Evolutionary conservation across 2,888 invertebrate species (phyloP).

Genomic region (Dasysyrphus albostriatus): DNA sequence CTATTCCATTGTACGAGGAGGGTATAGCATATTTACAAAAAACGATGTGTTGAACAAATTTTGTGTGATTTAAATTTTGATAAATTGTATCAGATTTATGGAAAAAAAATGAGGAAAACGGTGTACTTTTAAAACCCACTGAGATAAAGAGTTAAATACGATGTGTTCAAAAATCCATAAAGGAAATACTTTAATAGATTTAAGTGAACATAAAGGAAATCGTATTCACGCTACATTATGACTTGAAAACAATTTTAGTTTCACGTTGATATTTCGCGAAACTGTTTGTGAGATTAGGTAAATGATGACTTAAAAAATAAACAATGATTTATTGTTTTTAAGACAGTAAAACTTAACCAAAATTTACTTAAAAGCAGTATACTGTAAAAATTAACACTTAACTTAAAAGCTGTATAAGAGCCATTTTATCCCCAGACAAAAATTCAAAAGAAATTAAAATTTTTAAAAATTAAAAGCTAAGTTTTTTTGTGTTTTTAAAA

Average conservation of each 20-base stretch:
- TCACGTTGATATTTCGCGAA: not conserved
- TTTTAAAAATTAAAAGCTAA: too few relatives aligned
- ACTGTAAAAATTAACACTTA: too few relatives aligned
- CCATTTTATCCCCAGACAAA: too few relatives aligned
- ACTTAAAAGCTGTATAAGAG: too few relatives aligned
- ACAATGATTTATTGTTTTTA: too few relatives aligned
- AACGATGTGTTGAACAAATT: not conserved
- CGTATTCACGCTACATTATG: not conserved
- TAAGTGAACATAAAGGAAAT: not conserved
- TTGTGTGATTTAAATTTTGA: conserved; percentile 32
- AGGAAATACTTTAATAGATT: not conserved
- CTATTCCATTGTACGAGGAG: conserved; percentile 40
- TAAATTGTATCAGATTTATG: conserved; percentile 50
- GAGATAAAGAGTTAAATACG: conserved; percentile 8
- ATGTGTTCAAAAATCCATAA: conserved; percentile 7
- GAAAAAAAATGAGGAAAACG: conserved; percentile 23
- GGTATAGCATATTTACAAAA: not conserved
- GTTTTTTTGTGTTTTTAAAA: too few relatives aligned
- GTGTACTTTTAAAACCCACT: not conserved
- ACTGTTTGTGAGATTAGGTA: not conserved
- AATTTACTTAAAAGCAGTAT: too few relatives aligned
- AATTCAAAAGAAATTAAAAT: too few relatives aligned
- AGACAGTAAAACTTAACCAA: too few relatives aligned
- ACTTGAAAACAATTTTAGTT: not conserved
- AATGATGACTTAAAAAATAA: not conserved